Percentiles rank a stretch among this genome's conserved stretches.
Conservation (phyloP, 2,797 vertebrate species). For the Balearica regulorum region DNA sequence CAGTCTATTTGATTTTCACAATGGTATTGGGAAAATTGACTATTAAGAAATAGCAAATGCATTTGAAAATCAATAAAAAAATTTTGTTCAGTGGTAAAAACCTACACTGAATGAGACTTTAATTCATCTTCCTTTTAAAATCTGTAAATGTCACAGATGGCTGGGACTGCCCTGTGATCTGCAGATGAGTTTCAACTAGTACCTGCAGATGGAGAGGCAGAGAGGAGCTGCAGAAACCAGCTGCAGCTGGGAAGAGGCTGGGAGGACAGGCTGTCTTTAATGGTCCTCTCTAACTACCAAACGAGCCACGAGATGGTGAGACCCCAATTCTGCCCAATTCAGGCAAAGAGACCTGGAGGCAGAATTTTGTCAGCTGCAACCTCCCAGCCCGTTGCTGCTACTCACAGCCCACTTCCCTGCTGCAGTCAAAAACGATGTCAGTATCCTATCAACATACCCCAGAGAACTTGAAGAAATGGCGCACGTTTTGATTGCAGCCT, state of each 20-base stretch:
- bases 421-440: not conserved
- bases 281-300: not conserved
- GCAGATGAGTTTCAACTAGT: not conserved
- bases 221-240: not conserved
- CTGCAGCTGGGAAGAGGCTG: not conserved
- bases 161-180: not conserved
- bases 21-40: not conserved
- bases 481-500: not conserved
- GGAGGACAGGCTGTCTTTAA: not conserved
- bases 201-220: not conserved
- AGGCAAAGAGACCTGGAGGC: not conserved
- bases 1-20: not conserved
- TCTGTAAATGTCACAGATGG: rapidly evolving
- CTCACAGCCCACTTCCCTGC: not conserved
- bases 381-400: rapidly evolving
- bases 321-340: not conserved
- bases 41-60: not conserved
- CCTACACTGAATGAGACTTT: rapidly evolving
- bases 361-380: not conserved
- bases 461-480: not conserved
- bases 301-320: not conserved
- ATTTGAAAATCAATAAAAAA: not conserved
- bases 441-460: not conserved
- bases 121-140: not conserved
- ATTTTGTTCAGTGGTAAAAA: not conserved